Base-by-base conservation (phyloP, 1,140 invertebrate genomes). In the Frieseomelitta varia region DNA sequence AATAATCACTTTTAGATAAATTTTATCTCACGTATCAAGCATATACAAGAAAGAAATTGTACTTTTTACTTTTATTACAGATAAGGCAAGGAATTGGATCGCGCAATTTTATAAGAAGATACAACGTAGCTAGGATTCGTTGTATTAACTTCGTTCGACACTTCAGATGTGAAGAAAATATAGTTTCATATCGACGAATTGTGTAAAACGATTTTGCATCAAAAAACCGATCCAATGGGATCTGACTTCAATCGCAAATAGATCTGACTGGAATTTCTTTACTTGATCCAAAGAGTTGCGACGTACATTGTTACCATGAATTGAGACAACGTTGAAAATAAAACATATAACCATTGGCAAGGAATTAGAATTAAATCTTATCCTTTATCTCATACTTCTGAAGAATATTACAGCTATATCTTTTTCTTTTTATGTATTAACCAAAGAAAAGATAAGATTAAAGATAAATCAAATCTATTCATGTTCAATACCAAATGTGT, bases 371-470 rank as follows among this genome's bases (percentile, higher is more conserved):
- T 86, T 27, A 75, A 87, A 73, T 87, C 73, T 88, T 85, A 82
- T 88, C 69, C 79, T 69, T 67, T 68, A 47, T 47, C 6, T 39
- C 6, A 86, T 63, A 63, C 79, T 83, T 87, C 82, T 69, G 55
- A 78, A 55, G 79, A 89, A 85, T 68, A 75, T 78, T 81, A 76
- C 14, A 30, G 47, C n/a, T 79, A 87, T 79, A 80, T 68, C 68
- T 8, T 81, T 79, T 75, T 78, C 39, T 3, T 84, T 79, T 75
- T 81, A 82, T 72, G 79, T 80, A 76, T 85, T 82, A 80, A 90
- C 58, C 68, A 67, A 58, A 79, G 81, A 81, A 82, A 71, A 83
- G 88, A 90, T 90, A 90, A 90, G 88, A 90, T 87, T 87, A 47
- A 79, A 85, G 88, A 90, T 89, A 88, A 87, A 84, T 55, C 4